Conservation (phyloP, 2,113 vertebrate genomes). For the Pristiophorus japonicus region DNA sequence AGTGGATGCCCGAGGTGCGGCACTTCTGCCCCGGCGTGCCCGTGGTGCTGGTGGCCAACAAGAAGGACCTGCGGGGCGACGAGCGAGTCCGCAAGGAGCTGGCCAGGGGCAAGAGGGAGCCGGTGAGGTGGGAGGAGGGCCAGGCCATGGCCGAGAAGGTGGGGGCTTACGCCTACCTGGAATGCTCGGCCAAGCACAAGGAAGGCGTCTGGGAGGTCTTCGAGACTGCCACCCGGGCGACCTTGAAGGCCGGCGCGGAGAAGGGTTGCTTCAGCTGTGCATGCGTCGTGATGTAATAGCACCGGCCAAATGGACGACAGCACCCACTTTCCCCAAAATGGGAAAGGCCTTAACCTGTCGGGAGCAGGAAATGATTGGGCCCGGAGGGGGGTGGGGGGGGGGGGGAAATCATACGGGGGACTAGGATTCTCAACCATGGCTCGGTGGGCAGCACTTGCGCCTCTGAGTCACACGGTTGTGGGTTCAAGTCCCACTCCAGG, state of each 20-base stretch:
- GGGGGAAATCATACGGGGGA: background rate
- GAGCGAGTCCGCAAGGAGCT: background rate
- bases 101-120: constrained; percentile 6
- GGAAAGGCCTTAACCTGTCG: background rate
- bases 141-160: background rate
- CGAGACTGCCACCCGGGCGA: background rate
- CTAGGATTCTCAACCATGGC: background rate
- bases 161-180: background rate
- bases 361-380: background rate
- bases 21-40: constrained; percentile 20
- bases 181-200: constrained; percentile 6
- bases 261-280: background rate
- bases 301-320: no score
- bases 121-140: constrained; percentile 9
- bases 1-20: constrained; percentile 14
- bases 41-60: constrained; percentile 25
- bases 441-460: no score
- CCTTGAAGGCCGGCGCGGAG: background rate
- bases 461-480: background rate
- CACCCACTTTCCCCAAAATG: no score
- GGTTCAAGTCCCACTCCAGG: background rate
- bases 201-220: constrained; percentile 29
- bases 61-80: background rate
- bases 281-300: background rate
- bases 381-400: background rate